phyloP scores from a whole-genome alignment of 2,888 invertebrate genomes.

The Drosophila parthenogenetica region DNA sequence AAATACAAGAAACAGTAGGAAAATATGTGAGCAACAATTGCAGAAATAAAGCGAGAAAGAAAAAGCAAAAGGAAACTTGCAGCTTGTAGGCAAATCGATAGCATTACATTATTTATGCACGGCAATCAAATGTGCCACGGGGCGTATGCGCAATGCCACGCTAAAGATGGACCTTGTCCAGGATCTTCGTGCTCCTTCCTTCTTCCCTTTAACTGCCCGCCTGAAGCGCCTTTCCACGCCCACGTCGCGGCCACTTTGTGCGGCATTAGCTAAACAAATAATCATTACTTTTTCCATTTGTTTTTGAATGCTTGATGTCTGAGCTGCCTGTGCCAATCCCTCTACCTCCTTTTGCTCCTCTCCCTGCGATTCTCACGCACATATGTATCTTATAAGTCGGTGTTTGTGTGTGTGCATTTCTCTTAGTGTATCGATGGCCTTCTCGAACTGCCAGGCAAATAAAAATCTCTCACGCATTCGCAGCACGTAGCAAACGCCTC shows the following conservation, averaged over 20 bases:
- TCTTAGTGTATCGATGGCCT: slow-evolving; percentile 63
- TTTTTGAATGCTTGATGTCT: slow-evolving; percentile 72
- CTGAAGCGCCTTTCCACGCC: background rate
- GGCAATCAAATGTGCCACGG: slow-evolving; percentile 78
- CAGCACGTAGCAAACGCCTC: slow-evolving; percentile 70
- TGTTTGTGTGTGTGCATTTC: slow-evolving; percentile 33
- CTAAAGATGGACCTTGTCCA: slow-evolving; percentile 48
- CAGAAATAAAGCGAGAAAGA: background rate
- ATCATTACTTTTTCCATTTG: slow-evolving; percentile 82
- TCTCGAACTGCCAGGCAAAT: slow-evolving; percentile 65
- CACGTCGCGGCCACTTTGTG: slow-evolving; percentile 69
- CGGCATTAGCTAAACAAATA: slow-evolving; percentile 81
- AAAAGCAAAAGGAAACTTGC: slow-evolving; percentile 14
- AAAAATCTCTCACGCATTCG: slow-evolving; percentile 80
- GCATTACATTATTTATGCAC: slow-evolving; percentile 69
- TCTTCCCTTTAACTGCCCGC: background rate
- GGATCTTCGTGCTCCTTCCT: background rate
- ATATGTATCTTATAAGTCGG: slow-evolving; percentile 19
- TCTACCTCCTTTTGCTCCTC: background rate
- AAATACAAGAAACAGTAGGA: background rate
- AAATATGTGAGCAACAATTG: slow-evolving; percentile 66
- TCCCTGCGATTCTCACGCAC: slow-evolving; percentile 12
- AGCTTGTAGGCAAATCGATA: slow-evolving; percentile 50
- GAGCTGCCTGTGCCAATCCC: slow-evolving; percentile 19
- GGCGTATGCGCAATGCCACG: slow-evolving; percentile 68